Base-by-base conservation (phyloP, 2,113 vertebrate genomes). In the Cynopterus brachyotis region DNA sequence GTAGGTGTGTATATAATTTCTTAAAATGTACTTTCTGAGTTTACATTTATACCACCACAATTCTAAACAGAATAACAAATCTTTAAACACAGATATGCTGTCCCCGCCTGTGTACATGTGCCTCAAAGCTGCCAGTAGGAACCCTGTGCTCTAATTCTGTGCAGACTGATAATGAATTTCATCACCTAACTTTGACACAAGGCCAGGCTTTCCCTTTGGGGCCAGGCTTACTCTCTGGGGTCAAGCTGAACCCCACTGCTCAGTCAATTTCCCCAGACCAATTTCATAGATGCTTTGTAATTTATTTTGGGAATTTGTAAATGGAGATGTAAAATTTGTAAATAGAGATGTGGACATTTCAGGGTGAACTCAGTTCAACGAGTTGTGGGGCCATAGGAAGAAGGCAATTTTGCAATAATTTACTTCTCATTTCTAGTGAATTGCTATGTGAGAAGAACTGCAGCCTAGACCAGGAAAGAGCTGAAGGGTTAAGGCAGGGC, bases 391-490 rank as follows among this genome's bases (percentile, higher is more conserved):
- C 40, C 57, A 0, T 11, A 7, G 0, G n/a, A 67, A n/a, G 60
- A 32, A 11, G 17, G 20, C 2, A 13, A 0, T 75, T 50, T 86
- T n/a, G 45, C 45, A 93, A 95, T 7, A 24, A 40, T 15, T 62
- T 5, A 70, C 91, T 95, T 96, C 94, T 59, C 81, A 1, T 59
- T 87, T 95, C 81, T 35, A 50, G 45, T 0, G 32, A 76, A 37
- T 6, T 5, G 30, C 30, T 55, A 2, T 2, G 3, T 9, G 42
- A 69, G 62, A 20, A 50, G 37, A 59, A 11, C 42, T 2, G 2
- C 2, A 53, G 53, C 82, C 35, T 37, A 2, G 6, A 26, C 32
- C 3, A 19, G 35, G 30, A 13, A 32, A 24, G 64, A 73, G 6
- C 2, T 9, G 85, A 55, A 64, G 72, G 35, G 32, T 20, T 1